Percentiles rank a stretch among this genome's conserved stretches.
These are phyloP conservation scores for Platichthys flesus DNA, from an alignment of 2,113 vertebrate species.

Conservation along the genomic window DNA sequence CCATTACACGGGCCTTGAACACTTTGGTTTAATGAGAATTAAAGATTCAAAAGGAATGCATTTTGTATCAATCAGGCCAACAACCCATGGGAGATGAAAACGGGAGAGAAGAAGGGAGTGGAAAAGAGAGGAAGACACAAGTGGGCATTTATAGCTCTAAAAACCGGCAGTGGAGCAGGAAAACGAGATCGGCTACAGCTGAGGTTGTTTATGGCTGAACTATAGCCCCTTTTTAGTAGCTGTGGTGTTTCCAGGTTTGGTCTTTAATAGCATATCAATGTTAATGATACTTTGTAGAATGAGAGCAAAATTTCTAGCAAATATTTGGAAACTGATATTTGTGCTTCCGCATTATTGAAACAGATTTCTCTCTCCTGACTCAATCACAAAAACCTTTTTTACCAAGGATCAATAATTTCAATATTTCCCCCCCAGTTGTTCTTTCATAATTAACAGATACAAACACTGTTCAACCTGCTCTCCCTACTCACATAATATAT, in stretches of 20 bases:
- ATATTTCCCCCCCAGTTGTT: no score
- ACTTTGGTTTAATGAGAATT: slow-evolving; percentile 74
- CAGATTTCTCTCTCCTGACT: background rate
- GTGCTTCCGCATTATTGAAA: background rate
- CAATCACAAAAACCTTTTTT: no score
- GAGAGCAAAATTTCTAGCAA: background rate
- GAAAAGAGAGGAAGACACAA: background rate
- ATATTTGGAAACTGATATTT: no score
- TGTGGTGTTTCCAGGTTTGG: background rate
- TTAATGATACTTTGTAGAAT: background rate
- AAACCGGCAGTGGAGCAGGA: slow-evolving; percentile 25
- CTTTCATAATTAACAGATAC: no score
- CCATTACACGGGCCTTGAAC: slow-evolving; percentile 49
- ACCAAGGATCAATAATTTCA: no score
- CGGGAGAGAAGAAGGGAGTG: background rate
- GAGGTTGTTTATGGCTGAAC: slow-evolving; percentile 2
- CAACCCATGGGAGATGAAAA: slow-evolving; percentile 47
- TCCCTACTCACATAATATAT: no score
- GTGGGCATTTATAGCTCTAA: slow-evolving; percentile 12
- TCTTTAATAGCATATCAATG: background rate
- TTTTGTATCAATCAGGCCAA: slow-evolving; percentile 75
- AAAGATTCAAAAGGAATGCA: slow-evolving; percentile 76
- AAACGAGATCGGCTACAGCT: slow-evolving; percentile 3
- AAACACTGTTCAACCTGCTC: no score
- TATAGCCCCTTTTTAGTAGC: background rate